A percentile compares a stretch with the other conserved stretches of the same genome.
phyloP scores from a whole-genome alignment of 2,797 vertebrate species.

The Antennarius maculatus region DNA sequence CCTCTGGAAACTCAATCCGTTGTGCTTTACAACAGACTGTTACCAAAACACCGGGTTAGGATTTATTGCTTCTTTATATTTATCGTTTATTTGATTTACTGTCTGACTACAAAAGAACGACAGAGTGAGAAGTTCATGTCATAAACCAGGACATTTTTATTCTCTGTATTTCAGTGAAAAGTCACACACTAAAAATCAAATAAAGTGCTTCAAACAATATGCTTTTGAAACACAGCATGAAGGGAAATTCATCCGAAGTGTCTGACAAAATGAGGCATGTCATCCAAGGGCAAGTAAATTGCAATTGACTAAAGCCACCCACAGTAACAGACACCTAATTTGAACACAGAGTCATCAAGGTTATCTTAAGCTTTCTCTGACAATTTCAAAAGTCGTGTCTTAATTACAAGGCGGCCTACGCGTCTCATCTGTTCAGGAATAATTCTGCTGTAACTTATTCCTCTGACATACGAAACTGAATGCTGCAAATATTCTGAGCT shows the following conservation, averaged over 20 bases:
- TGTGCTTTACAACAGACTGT: conserved; percentile 36
- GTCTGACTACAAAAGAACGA: neutral
- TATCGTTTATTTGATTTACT: neutral
- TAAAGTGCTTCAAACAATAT: conserved; percentile 11
- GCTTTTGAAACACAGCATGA: conserved; percentile 6
- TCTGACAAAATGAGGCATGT: conserved; percentile 16
- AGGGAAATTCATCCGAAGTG: conserved; percentile 29
- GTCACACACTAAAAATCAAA: neutral
- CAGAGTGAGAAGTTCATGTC: neutral
- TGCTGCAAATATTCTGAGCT: conserved; percentile 4
- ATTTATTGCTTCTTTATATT: conserved; percentile 31
- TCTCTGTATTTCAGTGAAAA: neutral
- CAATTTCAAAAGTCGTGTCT: conserved; percentile 15
- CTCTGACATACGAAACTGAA: conserved; percentile 14
- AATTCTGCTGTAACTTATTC: conserved; percentile 20
- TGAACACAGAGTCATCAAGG: conserved; percentile 58
- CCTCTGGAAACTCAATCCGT: conserved; percentile 42
- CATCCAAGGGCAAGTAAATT: conserved; percentile 37
- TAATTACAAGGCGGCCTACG: conserved; percentile 9
- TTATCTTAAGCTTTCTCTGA: conserved; percentile 21
- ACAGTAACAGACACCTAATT: conserved; percentile 50
- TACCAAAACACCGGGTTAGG: conserved; percentile 5
- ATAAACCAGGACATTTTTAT: neutral
- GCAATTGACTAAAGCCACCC: conserved; percentile 53
- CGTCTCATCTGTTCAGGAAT: neutral